Conservation (phyloP, 1,140 invertebrate species). For the Drosophila mayri region DNA sequence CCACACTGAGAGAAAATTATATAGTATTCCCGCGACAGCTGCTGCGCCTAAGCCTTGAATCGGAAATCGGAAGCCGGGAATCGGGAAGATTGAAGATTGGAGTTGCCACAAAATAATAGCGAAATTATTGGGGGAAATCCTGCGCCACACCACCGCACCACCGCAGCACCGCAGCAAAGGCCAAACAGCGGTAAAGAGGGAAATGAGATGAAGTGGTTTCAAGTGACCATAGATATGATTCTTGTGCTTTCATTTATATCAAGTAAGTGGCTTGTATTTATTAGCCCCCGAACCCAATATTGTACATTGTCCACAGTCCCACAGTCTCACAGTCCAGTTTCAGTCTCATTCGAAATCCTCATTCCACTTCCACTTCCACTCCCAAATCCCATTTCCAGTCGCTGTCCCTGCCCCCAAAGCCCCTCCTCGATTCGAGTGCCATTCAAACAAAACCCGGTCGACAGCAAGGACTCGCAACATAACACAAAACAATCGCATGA, state of each 20-base stretch:
- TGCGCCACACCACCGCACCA: constrained; percentile 11
- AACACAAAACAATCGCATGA: constrained; percentile 79
- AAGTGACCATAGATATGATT: constrained; percentile 84
- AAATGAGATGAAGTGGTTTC: constrained; percentile 84
- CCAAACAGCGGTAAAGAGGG: constrained; percentile 71
- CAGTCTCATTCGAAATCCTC: background rate
- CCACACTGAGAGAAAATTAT: constrained; percentile 20
- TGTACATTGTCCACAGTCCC: background rate
- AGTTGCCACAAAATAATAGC: constrained; percentile 14
- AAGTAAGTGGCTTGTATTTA: constrained; percentile 77
- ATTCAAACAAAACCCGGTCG: constrained; percentile 66
- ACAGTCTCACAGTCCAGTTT: background rate
- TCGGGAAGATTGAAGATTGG: background rate
- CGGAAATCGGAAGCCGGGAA: background rate
- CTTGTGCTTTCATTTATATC: constrained; percentile 84
- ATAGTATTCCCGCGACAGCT: constrained; percentile 7
- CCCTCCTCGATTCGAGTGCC: constrained; percentile 49
- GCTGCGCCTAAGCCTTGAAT: constrained; percentile 51
- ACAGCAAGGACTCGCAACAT: constrained; percentile 53
- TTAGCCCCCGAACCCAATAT: constrained; percentile 44
- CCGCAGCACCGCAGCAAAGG: constrained; percentile 31
- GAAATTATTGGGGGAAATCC: constrained; percentile 23
- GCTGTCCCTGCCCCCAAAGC: constrained; percentile 1
- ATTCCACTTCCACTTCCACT: background rate
- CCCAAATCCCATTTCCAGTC: background rate